Conservation (phyloP, 2,113 vertebrate genomes). For the Lepus americanus region DNA sequence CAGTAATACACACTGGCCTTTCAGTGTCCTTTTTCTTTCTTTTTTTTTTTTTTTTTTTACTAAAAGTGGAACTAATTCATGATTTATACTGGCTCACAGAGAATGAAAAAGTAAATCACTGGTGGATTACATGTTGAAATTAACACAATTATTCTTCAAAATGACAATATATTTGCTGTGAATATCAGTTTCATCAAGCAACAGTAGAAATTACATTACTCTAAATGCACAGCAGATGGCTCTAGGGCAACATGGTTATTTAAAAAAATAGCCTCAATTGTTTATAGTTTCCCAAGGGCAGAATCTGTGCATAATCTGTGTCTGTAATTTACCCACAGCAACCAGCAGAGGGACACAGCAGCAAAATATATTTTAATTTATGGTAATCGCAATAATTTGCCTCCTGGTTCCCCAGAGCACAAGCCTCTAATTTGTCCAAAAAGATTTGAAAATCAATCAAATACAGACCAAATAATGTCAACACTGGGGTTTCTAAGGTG, state of each 20-base stretch:
- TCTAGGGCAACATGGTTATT: slow-evolving; percentile 77
- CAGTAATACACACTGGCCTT: neutral
- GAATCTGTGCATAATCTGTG: slow-evolving; percentile 76
- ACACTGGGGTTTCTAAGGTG: neutral
- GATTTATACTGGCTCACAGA: slow-evolving; percentile 69
- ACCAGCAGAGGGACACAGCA: slow-evolving; percentile 4
- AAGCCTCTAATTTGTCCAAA: slow-evolving; percentile 62
- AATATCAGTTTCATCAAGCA: slow-evolving; percentile 69
- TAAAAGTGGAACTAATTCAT: slow-evolving; percentile 74
- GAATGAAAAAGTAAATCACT: slow-evolving; percentile 77
- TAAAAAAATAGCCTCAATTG: neutral
- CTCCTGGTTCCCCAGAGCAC: slow-evolving; percentile 41
- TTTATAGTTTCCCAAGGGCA: slow-evolving; percentile 67
- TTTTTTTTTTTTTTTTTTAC: neutral
- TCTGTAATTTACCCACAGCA: slow-evolving; percentile 69
- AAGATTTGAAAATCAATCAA: slow-evolving; percentile 43
- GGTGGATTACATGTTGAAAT: slow-evolving; percentile 74
- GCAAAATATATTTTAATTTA: slow-evolving; percentile 64
- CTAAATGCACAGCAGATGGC: slow-evolving; percentile 87
- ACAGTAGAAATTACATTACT: slow-evolving; percentile 81
- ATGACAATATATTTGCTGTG: slow-evolving; percentile 21
- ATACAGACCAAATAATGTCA: neutral
- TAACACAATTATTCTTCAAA: slow-evolving; percentile 74
- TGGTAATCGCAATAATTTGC: slow-evolving; percentile 59
- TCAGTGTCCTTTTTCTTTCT: neutral